Evolutionary conservation across 2,888 invertebrate genomes (phyloP).

Genomic region (Oxytorus armatus): DNA sequence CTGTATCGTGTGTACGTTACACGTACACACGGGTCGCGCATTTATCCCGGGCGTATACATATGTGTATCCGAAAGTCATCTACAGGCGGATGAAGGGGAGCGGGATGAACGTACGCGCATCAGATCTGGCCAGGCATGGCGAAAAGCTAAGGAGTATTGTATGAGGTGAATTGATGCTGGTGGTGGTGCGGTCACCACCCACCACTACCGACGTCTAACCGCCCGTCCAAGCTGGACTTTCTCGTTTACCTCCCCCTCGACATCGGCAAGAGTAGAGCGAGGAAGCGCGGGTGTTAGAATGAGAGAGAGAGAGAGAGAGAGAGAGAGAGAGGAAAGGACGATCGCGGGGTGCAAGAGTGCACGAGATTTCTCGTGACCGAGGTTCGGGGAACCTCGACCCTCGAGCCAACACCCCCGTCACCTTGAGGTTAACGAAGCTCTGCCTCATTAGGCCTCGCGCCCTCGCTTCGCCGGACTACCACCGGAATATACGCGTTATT

Average conservation of each 20-base stretch:
- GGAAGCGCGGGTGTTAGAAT: conserved; percentile 3
- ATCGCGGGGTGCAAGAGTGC: background rate
- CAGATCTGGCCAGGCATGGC: conserved; percentile 23
- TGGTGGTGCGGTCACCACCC: conserved; percentile 18
- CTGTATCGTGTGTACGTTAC: conserved; percentile 16
- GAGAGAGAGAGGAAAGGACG: conserved; percentile 15
- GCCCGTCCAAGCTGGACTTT: conserved; percentile 34
- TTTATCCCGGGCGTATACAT: background rate
- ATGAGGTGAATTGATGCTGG: conserved; percentile 28
- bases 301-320: background rate
- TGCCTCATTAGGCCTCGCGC: conserved; percentile 69
- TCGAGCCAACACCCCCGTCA: conserved; percentile 60
- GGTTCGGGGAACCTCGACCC: conserved; percentile 58
- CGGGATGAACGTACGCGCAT: conserved; percentile 31
- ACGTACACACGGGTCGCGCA: background rate
- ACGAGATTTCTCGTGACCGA: conserved; percentile 16
- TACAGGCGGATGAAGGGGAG: background rate
- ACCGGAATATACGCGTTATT: conserved; percentile 36
- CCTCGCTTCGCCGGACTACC: conserved; percentile 46
- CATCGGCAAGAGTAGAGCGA: conserved; percentile 19
- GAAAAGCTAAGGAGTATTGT: conserved; percentile 31
- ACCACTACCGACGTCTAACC: conserved; percentile 25
- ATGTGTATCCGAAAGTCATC: background rate
- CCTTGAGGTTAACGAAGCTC: conserved; percentile 68
- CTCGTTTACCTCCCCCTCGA: conserved; percentile 3